phyloP scores from a whole-genome alignment of 2,888 invertebrate genomes.

The Drosophila pegasa region DNA sequence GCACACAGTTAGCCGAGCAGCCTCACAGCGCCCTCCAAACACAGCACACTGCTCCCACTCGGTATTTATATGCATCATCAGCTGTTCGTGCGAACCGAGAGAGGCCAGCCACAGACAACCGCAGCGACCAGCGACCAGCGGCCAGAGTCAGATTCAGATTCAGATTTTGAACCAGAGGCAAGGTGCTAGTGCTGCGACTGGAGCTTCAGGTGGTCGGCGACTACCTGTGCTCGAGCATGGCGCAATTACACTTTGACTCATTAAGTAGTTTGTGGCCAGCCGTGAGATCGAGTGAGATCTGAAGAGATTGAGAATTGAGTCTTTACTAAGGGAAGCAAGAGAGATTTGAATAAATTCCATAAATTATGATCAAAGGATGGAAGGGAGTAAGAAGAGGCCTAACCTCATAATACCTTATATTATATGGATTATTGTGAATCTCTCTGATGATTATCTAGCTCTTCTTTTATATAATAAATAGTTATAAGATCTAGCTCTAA shows the following conservation, averaged over 20 bases:
- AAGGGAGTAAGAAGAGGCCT: too few species aligned
- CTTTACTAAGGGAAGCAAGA: too few species aligned
- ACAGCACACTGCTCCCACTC: constrained; percentile 37
- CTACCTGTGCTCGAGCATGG: constrained; percentile 18
- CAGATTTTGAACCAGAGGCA: constrained; percentile 24
- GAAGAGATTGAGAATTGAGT: neutral
- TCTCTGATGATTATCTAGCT: too few species aligned
- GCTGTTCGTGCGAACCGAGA: constrained; percentile 61
- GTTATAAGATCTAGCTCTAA: too few species aligned
- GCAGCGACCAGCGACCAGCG: constrained; percentile 24
- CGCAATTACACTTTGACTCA: neutral
- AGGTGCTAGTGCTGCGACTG: too few species aligned
- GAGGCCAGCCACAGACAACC: constrained; percentile 20
- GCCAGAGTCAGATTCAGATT: constrained; percentile 16
- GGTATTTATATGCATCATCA: constrained; percentile 58
- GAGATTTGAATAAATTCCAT: too few species aligned
- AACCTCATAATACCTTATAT: too few species aligned
- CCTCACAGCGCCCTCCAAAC: constrained; percentile 46
- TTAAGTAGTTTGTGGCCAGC: neutral
- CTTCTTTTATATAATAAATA: too few species aligned
- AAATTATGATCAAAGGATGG: too few species aligned
- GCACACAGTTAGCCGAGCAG: constrained; percentile 21
- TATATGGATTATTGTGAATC: too few species aligned
- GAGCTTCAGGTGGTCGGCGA: constrained; percentile 55
- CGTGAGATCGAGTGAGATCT: neutral